A percentile compares a stretch with the other conserved stretches of the same genome.
Evolutionary conservation across 1,140 invertebrate genomes (phyloP).

Genomic region (Adoxophyes honmai): DNA sequence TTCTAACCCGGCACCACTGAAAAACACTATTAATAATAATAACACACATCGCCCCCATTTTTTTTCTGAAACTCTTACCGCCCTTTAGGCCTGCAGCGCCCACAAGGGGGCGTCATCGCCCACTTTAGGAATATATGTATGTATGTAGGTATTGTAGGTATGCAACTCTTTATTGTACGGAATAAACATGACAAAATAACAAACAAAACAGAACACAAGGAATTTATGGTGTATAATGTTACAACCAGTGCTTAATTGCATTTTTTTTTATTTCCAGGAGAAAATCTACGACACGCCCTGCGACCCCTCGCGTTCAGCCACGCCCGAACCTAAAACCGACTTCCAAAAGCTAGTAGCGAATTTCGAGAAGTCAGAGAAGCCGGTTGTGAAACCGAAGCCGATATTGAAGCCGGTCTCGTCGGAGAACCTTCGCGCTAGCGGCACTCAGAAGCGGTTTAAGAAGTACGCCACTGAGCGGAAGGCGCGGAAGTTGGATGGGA

Average conservation of each 20-base stretch:
- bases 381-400: slow-evolving; percentile 23
- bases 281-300: slow-evolving; percentile 67
- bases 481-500: slow-evolving; percentile 30
- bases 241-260: background rate
- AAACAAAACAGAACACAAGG: too few relatives aligned
- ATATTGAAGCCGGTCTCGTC: slow-evolving; percentile 31
- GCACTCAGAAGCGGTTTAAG: slow-evolving; percentile 32
- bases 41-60: too few relatives aligned
- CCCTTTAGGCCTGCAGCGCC: too few relatives aligned
- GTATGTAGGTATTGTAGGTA: too few relatives aligned
- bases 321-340: slow-evolving; percentile 24
- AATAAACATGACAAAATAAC: too few relatives aligned
- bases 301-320: slow-evolving; percentile 27
- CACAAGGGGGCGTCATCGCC: too few relatives aligned
- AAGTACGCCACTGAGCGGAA: slow-evolving; percentile 48
- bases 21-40: too few relatives aligned
- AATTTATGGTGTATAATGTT: too few relatives aligned
- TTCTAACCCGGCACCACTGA: too few relatives aligned
- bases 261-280: slow-evolving; percentile 46
- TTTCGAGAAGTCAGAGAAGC: slow-evolving; percentile 13
- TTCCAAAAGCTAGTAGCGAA: slow-evolving; percentile 5
- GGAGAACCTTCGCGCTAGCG: slow-evolving; percentile 32
- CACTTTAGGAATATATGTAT: too few relatives aligned
- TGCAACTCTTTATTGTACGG: too few relatives aligned
- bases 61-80: too few relatives aligned